These are phyloP conservation scores for Brachirus orientalis DNA, from an alignment of 2,113 vertebrate species.

Conservation along the genomic window DNA sequence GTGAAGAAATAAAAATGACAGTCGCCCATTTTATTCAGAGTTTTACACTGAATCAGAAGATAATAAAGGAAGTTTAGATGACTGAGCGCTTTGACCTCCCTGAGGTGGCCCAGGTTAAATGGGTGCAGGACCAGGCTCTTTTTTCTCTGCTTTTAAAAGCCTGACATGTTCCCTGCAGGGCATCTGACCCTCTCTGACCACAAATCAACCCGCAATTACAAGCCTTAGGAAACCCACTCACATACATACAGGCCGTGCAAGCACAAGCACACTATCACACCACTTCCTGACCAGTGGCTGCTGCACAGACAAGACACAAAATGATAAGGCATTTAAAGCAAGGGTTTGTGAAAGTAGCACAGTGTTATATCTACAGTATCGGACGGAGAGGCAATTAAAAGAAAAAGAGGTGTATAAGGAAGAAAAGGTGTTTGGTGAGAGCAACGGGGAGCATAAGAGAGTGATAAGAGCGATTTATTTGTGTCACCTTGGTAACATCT, in stretches of 20 bases:
- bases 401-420: background rate
- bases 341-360: slow-evolving; percentile 7
- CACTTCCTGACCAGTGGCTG: background rate
- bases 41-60: slow-evolving; percentile 48
- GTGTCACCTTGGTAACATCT: background rate
- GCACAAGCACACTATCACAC: background rate
- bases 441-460: background rate
- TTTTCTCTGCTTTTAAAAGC: slow-evolving; percentile 67
- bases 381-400: background rate
- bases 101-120: slow-evolving; percentile 62
- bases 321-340: background rate
- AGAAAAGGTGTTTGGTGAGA: background rate
- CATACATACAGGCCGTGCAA: slow-evolving; percentile 2
- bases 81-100: slow-evolving; percentile 67
- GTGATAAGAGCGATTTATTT: background rate
- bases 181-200: slow-evolving; percentile 64
- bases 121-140: slow-evolving; percentile 39
- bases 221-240: slow-evolving; percentile 24
- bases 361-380: background rate
- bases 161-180: slow-evolving; percentile 64
- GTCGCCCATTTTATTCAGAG: slow-evolving; percentile 3
- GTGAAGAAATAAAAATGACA: too few species aligned
- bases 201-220: slow-evolving; percentile 75
- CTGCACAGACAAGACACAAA: slow-evolving; percentile 15
- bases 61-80: slow-evolving; percentile 58